Conservation (phyloP, 2,113 vertebrate genomes). For the Orthonyx spaldingii region DNA sequence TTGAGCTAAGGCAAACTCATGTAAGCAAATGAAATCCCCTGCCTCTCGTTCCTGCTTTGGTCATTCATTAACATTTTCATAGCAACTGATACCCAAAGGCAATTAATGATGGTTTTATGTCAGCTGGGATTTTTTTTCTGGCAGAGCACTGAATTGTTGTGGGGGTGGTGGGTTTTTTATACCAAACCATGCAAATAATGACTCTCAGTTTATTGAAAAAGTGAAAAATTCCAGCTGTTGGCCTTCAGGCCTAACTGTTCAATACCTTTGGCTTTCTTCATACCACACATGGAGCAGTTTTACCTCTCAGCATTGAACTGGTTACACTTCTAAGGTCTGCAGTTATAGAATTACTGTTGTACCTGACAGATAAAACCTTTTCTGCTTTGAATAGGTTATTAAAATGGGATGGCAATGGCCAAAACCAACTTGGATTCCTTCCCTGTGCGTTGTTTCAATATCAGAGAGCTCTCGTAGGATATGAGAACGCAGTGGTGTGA, state of each 20-base stretch:
- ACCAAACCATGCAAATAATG: slow-evolving; percentile 23
- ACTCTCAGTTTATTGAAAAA: slow-evolving; percentile 8
- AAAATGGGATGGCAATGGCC: background rate
- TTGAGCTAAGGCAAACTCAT: slow-evolving; percentile 17
- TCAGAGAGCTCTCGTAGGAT: fast-evolving
- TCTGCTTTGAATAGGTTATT: background rate
- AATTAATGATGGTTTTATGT: slow-evolving; percentile 16
- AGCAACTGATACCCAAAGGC: background rate
- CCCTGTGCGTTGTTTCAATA: background rate
- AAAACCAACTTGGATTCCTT: background rate
- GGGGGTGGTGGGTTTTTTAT: background rate
- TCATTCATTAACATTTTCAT: slow-evolving; percentile 43
- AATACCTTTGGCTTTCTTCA: background rate
- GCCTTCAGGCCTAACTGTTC: background rate
- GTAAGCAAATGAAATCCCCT: slow-evolving; percentile 24
- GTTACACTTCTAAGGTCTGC: background rate
- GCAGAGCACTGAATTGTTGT: background rate
- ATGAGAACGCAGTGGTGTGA: background rate
- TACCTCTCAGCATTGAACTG: background rate
- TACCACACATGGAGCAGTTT: background rate
- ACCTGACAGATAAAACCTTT: background rate
- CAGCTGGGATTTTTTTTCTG: slow-evolving; percentile 30
- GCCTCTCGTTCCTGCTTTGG: background rate
- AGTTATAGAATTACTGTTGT: background rate
- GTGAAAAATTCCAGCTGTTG: slow-evolving; percentile 48